These are phyloP conservation scores for Spheniscus mendiculus DNA, from an alignment of 2,113 vertebrate genomes.

Conservation along the genomic window DNA sequence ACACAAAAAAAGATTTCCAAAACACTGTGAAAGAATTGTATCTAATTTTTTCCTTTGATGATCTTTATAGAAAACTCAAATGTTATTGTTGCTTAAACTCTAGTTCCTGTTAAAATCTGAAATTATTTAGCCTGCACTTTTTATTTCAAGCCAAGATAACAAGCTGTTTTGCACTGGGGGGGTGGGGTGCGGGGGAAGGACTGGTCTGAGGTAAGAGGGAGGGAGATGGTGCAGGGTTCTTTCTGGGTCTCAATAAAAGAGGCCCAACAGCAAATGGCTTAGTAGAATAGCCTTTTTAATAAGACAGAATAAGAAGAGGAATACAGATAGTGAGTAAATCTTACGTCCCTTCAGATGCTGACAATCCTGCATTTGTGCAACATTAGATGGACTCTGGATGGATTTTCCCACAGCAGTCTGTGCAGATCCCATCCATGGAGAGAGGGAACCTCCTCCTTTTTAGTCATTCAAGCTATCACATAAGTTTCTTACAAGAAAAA, in stretches of 20 bases:
- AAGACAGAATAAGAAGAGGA: neutral
- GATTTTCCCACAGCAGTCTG: neutral
- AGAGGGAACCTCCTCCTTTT: neutral
- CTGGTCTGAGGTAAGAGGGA: neutral
- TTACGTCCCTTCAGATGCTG: neutral
- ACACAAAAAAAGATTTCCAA: neutral
- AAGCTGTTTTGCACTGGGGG: neutral
- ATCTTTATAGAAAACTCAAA: neutral
- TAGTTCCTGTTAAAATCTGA: neutral
- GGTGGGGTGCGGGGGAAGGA: accelerated
- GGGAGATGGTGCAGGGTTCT: neutral
- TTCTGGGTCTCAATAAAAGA: neutral
- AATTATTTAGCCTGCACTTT: neutral
- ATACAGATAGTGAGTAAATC: neutral
- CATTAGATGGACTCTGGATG: neutral
- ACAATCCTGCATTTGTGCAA: neutral
- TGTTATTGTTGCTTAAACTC: neutral
- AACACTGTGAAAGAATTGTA: neutral
- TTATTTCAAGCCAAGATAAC: neutral
- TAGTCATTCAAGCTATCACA: neutral
- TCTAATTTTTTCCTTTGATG: neutral
- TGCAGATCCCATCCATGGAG: neutral
- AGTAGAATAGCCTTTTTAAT: neutral
- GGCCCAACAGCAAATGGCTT: neutral
- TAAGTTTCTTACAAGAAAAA: neutral